phyloP scores from a whole-genome alignment of 2,113 vertebrate species.

The Oncorhynchus clarkii region DNA sequence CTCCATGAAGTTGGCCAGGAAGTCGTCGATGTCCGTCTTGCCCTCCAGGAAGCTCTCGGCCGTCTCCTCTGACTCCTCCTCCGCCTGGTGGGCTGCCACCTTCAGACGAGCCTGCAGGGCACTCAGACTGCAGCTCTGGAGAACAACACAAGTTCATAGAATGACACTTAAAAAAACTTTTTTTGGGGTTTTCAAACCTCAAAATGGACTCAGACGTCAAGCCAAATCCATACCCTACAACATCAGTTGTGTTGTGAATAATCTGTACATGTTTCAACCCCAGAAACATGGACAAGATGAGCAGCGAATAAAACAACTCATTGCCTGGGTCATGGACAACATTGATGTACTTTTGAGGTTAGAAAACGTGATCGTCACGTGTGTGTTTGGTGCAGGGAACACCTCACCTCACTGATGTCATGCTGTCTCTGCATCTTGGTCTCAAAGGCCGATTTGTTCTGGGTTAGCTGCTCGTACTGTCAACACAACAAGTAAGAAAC shows the following conservation, averaged over 20 bases:
- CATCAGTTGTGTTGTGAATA: no score
- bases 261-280: no score
- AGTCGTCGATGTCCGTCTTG: constrained; percentile 93
- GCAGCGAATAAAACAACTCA: no score
- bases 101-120: constrained; percentile 94
- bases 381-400: background rate
- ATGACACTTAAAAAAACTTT: no score
- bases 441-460: constrained; percentile 91
- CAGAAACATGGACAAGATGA: no score
- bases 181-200: no score
- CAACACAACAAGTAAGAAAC: constrained; percentile 36
- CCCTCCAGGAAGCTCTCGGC: constrained; percentile 96
- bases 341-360: no score
- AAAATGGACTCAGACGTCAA: no score
- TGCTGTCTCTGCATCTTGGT: constrained; percentile 95
- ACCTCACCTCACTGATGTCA: constrained; percentile 92
- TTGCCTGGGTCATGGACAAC: no score
- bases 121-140: constrained; percentile 90
- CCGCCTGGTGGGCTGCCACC: constrained; percentile 95
- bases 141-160: background rate
- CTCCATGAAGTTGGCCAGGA: constrained; percentile 94
- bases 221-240: no score
- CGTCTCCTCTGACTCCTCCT: constrained; percentile 94
- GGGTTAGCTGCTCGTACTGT: constrained; percentile 89
- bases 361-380: background rate